Percentiles rank a stretch among this genome's conserved stretches.
These are phyloP conservation scores for Sminthurinus aureus DNA, from an alignment of 2,888 invertebrate genomes.

Conservation along the genomic window DNA sequence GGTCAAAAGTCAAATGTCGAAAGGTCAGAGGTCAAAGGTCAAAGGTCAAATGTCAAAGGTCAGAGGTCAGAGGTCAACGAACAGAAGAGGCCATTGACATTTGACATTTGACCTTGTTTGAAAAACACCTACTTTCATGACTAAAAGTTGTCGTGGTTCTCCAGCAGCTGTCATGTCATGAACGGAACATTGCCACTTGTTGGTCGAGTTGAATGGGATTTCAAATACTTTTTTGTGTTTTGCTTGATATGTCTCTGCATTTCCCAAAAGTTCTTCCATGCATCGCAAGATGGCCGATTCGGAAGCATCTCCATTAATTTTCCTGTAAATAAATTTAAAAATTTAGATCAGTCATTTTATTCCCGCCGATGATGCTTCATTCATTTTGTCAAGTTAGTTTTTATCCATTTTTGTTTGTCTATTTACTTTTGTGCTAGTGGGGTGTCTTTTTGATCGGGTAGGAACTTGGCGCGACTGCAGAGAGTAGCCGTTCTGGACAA, in stretches of 20 bases:
- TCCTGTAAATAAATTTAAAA: constrained; percentile 62
- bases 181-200: constrained; percentile 75
- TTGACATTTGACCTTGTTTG: no score
- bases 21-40: no score
- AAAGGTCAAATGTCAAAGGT: no score
- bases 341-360: no score
- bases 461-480: constrained; percentile 76
- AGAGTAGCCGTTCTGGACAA: constrained; percentile 71
- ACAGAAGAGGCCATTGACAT: no score
- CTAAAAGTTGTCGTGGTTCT: constrained; percentile 69
- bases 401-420: no score
- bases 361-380: no score
- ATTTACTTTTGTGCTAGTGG: constrained; percentile 45
- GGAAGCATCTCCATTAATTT: constrained; percentile 74
- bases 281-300: constrained; percentile 74
- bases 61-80: no score
- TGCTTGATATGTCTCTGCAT: constrained; percentile 72
- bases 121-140: constrained; percentile 72
- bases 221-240: constrained; percentile 70
- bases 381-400: no score
- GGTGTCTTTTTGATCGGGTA: constrained; percentile 44
- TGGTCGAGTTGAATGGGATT: constrained; percentile 73
- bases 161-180: constrained; percentile 68
- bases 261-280: constrained; percentile 70
- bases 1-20: no score